These are phyloP conservation scores for Agrotis exclamationis DNA, from an alignment of 2,888 invertebrate genomes.

Conservation along the genomic window DNA sequence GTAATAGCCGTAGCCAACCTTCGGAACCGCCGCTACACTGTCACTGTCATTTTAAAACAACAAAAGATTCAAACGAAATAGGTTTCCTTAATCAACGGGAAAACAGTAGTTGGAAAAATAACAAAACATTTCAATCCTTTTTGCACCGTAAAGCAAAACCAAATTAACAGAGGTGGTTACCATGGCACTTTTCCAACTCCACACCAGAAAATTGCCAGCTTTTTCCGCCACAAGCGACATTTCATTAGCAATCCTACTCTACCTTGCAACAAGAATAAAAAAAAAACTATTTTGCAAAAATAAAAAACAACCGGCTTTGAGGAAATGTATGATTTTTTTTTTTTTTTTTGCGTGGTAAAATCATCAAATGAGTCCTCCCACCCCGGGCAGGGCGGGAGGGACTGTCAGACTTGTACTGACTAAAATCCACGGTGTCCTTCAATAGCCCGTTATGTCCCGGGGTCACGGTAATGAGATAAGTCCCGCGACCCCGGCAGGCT, in stretches of 20 bases:
- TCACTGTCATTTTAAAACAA: neutral
- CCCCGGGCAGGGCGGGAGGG: too few relatives aligned
- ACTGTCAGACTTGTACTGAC: too few relatives aligned
- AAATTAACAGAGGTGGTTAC: neutral
- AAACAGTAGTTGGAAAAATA: neutral
- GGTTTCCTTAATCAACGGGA: neutral
- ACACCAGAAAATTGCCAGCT: neutral
- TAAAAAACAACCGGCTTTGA: neutral
- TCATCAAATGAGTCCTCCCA: too few relatives aligned
- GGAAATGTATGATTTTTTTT: too few relatives aligned
- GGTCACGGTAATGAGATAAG: too few relatives aligned
- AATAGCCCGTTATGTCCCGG: too few relatives aligned
- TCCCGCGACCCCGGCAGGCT: too few relatives aligned
- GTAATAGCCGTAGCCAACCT: too few relatives aligned
- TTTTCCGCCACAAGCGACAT: slow-evolving; percentile 7
- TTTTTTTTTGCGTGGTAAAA: too few relatives aligned
- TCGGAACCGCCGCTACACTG: too few relatives aligned
- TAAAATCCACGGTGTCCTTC: too few relatives aligned
- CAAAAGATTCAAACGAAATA: neutral
- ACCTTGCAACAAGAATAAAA: neutral
- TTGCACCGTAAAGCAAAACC: neutral
- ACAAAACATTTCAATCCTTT: neutral
- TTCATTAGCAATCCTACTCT: slow-evolving; percentile 4
- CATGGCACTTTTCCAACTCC: slow-evolving; percentile 18
- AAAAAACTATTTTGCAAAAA: neutral